A percentile compares a stretch with the other conserved stretches of the same genome.
Conservation (phyloP, 2,113 vertebrate genomes). For the Scytalopus superciliaris region DNA sequence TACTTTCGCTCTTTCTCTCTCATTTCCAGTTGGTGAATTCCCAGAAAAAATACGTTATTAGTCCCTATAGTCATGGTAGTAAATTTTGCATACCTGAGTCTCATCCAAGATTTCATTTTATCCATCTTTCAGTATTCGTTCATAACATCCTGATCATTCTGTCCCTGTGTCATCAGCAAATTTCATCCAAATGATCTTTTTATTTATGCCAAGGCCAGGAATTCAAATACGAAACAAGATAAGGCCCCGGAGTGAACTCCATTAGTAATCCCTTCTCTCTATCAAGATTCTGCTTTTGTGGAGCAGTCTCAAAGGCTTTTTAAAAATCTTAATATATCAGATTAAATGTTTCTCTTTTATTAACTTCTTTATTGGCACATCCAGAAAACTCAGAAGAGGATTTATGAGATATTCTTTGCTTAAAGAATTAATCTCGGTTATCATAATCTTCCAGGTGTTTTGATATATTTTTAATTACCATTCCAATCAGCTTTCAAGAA, state of each 20-base stretch:
- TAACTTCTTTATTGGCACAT: conserved; percentile 10
- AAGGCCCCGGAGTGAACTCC: neutral
- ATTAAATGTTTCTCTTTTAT: conserved; percentile 37
- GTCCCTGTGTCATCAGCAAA: neutral
- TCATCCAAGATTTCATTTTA: conserved; percentile 25
- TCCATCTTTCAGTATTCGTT: neutral
- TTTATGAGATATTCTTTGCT: conserved; percentile 7
- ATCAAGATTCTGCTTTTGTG: conserved; percentile 16
- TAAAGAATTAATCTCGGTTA: conserved; percentile 15
- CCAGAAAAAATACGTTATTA: neutral
- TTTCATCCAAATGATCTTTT: conserved; percentile 16
- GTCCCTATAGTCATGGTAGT: neutral
- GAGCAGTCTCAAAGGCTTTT: neutral
- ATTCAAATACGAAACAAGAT: conserved; percentile 28
- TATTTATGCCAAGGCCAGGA: neutral
- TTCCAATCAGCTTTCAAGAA: neutral
- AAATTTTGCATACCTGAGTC: neutral
- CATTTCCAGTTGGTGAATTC: neutral
- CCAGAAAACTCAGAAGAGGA: neutral
- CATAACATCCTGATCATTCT: conserved; percentile 13
- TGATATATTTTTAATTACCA: conserved; percentile 25
- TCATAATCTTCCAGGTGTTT: neutral
- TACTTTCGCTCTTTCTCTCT: neutral
- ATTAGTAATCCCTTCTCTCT: neutral
- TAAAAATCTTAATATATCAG: conserved; percentile 10